These are phyloP conservation scores for Synergus umbraculus DNA, from an alignment of 2,888 invertebrate species.

Conservation along the genomic window DNA sequence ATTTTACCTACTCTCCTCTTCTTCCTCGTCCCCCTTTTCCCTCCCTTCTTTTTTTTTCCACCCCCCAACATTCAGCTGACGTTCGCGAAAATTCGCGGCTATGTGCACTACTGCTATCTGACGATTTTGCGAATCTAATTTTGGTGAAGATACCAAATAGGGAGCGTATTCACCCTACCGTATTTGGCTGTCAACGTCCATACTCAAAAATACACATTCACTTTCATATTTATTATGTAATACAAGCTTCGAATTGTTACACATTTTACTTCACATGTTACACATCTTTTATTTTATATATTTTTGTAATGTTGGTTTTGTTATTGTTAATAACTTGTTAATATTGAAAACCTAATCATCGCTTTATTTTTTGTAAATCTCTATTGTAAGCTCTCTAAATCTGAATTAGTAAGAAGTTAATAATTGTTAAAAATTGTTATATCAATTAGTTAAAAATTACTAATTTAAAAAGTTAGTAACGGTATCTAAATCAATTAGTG, in stretches of 20 bases:
- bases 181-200: not conserved
- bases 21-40: slow-evolving; percentile 52
- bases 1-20: slow-evolving; percentile 42
- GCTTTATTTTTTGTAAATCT: not conserved
- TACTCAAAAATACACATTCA: not conserved
- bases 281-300: no score
- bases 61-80: slow-evolving; percentile 67
- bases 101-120: slow-evolving; percentile 56
- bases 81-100: slow-evolving; percentile 67
- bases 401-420: no score
- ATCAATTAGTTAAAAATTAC: no score
- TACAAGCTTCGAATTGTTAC: no score
- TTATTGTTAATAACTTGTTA: not conserved
- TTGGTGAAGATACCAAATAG: slow-evolving; percentile 49
- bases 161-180: not conserved
- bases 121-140: slow-evolving; percentile 68
- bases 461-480: no score
- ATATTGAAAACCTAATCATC: slow-evolving; percentile 2
- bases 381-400: no score
- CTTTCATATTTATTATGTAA: not conserved
- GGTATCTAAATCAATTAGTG: no score
- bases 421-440: no score
- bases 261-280: no score
- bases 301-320: no score
- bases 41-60: slow-evolving; percentile 48